Conservation (phyloP, 1,140 invertebrate genomes). For the Plectrocnemia conspersa region DNA sequence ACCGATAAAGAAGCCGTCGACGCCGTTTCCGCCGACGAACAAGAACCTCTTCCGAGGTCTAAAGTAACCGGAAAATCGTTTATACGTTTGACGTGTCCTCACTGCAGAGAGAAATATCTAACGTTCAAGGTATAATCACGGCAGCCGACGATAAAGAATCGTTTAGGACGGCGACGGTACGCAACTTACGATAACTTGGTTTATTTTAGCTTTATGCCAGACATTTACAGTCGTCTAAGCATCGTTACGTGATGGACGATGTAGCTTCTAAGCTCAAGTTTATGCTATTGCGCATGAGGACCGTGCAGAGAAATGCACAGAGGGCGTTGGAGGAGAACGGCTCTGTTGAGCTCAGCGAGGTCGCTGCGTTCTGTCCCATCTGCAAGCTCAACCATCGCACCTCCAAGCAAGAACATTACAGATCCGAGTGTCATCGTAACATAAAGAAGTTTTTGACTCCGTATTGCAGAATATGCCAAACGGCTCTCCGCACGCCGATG, state of each 20-base stretch:
- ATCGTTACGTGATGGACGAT: conserved; percentile 65
- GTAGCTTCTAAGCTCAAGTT: conserved; percentile 66
- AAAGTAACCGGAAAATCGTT: conserved; percentile 51
- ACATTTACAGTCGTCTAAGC: conserved; percentile 64
- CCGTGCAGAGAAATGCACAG: conserved; percentile 67
- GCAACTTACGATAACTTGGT: conserved; percentile 7
- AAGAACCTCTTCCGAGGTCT: conserved; percentile 42
- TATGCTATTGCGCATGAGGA: conserved; percentile 66
- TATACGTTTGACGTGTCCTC: conserved; percentile 68
- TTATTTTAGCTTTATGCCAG: conserved; percentile 56
- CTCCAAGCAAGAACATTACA: conserved; percentile 66
- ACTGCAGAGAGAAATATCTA: conserved; percentile 65
- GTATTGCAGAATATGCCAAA: conserved; percentile 65
- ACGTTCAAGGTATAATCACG: conserved; percentile 61
- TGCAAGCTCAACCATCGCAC: conserved; percentile 78
- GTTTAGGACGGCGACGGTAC: background rate
- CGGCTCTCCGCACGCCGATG: conserved; percentile 75
- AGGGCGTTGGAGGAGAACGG: conserved; percentile 64
- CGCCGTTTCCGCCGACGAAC: conserved; percentile 48
- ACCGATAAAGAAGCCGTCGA: conserved; percentile 51
- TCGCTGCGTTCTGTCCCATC: conserved; percentile 67
- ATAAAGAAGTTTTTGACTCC: conserved; percentile 79
- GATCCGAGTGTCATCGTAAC: conserved; percentile 69
- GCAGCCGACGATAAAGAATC: conserved; percentile 1
- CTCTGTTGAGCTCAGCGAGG: conserved; percentile 58